Evolutionary conservation across 2,888 invertebrate genomes (phyloP), one percentile per base, ranked within the genome.

Genomic region (Dinocampus coccinellae): DNA sequence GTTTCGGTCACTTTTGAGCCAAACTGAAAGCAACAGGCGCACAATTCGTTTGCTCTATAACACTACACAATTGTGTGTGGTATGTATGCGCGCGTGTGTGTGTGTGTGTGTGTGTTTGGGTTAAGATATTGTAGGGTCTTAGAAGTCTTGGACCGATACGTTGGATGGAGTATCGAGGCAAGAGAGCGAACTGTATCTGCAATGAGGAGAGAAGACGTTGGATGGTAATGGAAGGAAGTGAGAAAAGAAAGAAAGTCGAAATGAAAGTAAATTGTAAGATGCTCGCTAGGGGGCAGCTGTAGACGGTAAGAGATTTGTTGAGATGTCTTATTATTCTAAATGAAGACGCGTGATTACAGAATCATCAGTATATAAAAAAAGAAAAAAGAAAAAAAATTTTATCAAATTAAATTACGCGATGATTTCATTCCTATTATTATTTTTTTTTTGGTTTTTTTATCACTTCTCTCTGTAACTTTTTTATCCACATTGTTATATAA

Each of bases 161-260:
- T 13, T 57, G n/a, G 29, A 57, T 39, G 57, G 16, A 29, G 29
- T 57, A n/a, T 29, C 57, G 29, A 57, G 57, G 72, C 47, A 68
- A 69, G 70, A 72, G 68, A 60, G 70, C 42, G 73, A 69, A 58
- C 39, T 39, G n/a, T 39, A 39, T 39, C 3, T 39, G n/a, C n/a
- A 47, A 13, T 39, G 53, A 47, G 52, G 60, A 62, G 55, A 57
- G 70, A 58, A 67, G n/a, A 63, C 42, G 69, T 22, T 62, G n/a
- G 29, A n/a, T n/a, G 29, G 10, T 70, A n/a, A n/a, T 47, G 63
- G 13, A 39, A 22, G 55, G 33, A 61, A 16, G 61, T 9, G 20
- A 68, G 33, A 60, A 29, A 39, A 36, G 55, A 57, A 34, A 22
- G n/a, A 10, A 52, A 24, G 36, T 16, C 24, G 55, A 58, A 33